Evolutionary conservation across 2,888 invertebrate genomes (phyloP).

Genomic region (Yponomeuta malinellus): DNA sequence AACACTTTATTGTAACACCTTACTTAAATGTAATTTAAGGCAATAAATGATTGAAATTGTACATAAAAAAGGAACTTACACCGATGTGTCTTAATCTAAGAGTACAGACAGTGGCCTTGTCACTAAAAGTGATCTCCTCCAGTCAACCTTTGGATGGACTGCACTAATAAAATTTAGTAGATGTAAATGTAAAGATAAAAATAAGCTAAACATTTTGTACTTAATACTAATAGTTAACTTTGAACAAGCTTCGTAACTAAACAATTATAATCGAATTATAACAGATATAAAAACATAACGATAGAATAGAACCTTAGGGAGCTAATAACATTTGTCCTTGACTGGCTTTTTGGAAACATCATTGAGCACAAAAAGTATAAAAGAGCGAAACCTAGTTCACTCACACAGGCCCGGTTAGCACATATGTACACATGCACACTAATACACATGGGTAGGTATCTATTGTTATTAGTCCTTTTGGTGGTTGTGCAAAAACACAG

Average conservation of each 20-base stretch:
- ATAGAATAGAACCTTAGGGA: background rate
- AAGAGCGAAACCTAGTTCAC: slow-evolving; percentile 13
- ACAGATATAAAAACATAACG: background rate
- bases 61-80: no score
- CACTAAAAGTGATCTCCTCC: no score
- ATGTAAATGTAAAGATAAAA: no score
- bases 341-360: slow-evolving; percentile 1
- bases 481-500: slow-evolving; percentile 59
- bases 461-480: slow-evolving; percentile 44
- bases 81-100: no score
- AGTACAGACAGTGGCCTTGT: no score
- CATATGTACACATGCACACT: slow-evolving; percentile 27
- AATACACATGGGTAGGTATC: slow-evolving; percentile 28
- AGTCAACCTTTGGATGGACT: no score
- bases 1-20: no score
- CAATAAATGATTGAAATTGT: no score
- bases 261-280: background rate
- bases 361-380: background rate
- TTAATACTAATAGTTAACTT: background rate
- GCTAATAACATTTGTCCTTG: slow-evolving; percentile 3
- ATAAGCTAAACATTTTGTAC: background rate
- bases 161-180: no score
- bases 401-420: slow-evolving; percentile 20
- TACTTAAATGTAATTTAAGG: no score
- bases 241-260: background rate